Conservation (phyloP, 2,888 invertebrate genomes). For the Syrista parreyssii region DNA sequence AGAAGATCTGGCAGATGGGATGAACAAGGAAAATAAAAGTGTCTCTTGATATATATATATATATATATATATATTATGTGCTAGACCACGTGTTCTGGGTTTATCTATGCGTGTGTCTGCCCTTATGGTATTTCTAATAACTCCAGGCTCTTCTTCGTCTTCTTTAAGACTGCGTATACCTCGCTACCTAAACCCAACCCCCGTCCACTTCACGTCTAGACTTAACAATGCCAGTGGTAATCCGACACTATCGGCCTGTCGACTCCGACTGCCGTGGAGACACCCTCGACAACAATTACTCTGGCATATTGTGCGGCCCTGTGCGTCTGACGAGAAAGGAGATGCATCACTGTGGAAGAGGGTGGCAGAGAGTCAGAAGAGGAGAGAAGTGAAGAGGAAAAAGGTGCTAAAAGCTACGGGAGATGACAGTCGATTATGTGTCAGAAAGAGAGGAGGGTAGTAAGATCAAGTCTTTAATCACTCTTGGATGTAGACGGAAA, state of each 20-base stretch:
- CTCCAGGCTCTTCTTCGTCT: conserved; percentile 40
- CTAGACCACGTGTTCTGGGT: not conserved
- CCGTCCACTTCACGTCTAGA: conserved; percentile 40
- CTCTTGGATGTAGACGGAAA: conserved; percentile 48
- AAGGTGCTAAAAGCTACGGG: conserved; percentile 8
- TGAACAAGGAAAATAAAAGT: not conserved
- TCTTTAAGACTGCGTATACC: conserved; percentile 9
- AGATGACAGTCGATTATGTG: conserved; percentile 35
- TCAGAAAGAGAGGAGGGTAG: conserved; percentile 6
- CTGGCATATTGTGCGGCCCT: conserved; percentile 47
- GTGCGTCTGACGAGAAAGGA: conserved; percentile 40
- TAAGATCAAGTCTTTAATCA: conserved; percentile 59
- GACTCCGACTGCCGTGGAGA: conserved; percentile 18
- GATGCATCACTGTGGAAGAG: conserved; percentile 17
- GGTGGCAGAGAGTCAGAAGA: conserved; percentile 22
- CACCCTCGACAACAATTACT: conserved; percentile 53
- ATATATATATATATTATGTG: not conserved
- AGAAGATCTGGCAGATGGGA: not conserved
- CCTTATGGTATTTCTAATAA: conserved; percentile 56
- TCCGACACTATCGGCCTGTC: conserved; percentile 50
- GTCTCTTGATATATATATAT: not conserved
- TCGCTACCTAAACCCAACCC: conserved; percentile 19
- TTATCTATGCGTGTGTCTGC: conserved; percentile 9
- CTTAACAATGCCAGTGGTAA: conserved; percentile 53
- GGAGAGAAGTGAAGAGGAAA: conserved; percentile 11